phyloP scores from a whole-genome alignment of 2,888 invertebrate species.

The Mythimna pallens region DNA sequence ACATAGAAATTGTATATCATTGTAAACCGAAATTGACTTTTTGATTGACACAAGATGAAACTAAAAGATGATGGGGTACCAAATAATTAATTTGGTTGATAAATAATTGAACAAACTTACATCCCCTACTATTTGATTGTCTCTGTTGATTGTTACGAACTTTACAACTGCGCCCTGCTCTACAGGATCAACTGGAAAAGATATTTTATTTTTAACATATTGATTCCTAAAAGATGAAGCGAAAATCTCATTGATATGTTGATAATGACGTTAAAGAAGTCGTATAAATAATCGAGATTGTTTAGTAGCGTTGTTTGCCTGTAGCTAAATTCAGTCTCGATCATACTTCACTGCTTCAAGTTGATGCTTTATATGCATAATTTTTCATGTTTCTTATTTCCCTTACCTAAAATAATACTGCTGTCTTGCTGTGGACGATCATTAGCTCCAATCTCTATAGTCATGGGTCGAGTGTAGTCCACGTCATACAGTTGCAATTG shows the following conservation, averaged over 20 bases:
- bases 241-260: neutral
- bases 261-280: too few relatives aligned
- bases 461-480: constrained; percentile 82
- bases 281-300: too few relatives aligned
- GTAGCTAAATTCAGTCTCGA: neutral
- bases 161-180: constrained; percentile 82
- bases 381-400: too few relatives aligned
- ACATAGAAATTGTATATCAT: too few relatives aligned
- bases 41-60: neutral
- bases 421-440: constrained; percentile 84
- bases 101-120: constrained; percentile 73
- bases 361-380: too few relatives aligned
- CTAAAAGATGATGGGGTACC: neutral
- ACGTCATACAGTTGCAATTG: constrained; percentile 81
- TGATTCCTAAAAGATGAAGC: neutral
- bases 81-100: neutral
- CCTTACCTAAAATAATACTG: constrained; percentile 81
- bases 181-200: constrained; percentile 82
- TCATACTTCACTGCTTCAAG: too few relatives aligned
- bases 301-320: neutral
- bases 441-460: constrained; percentile 84
- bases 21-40: neutral
- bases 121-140: constrained; percentile 85
- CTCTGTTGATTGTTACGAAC: constrained; percentile 83
- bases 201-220: neutral